phyloP scores from a whole-genome alignment of 2,888 invertebrate genomes.

The Tortrix viridana region DNA sequence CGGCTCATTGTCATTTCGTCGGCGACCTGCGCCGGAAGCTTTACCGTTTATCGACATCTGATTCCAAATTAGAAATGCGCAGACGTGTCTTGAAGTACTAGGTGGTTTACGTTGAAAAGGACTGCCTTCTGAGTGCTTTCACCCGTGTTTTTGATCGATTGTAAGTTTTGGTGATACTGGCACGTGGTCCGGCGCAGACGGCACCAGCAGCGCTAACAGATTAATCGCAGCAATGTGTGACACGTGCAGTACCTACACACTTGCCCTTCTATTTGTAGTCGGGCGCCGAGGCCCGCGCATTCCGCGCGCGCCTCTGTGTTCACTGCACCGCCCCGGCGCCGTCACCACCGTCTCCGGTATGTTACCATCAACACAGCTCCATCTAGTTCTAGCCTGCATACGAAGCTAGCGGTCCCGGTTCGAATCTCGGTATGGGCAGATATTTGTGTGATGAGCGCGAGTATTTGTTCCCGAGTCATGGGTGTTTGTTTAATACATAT shows the following conservation, averaged over 20 bases:
- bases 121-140: background rate
- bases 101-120: no score
- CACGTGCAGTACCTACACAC: slow-evolving; percentile 72
- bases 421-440: no score
- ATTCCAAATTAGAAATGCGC: slow-evolving; percentile 13
- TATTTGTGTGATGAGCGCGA: no score
- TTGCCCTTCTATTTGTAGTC: slow-evolving; percentile 83
- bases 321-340: slow-evolving; percentile 46
- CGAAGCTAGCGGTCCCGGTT: no score
- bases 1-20: slow-evolving; percentile 37
- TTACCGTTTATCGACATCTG: slow-evolving; percentile 15
- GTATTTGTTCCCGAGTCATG: no score
- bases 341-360: background rate
- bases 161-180: slow-evolving; percentile 16
- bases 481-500: no score
- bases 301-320: slow-evolving; percentile 75
- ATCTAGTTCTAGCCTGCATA: no score
- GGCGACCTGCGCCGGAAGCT: slow-evolving; percentile 25
- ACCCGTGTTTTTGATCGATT: background rate
- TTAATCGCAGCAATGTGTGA: slow-evolving; percentile 78
- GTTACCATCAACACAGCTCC: no score
- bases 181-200: slow-evolving; percentile 52
- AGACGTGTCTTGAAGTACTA: background rate
- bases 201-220: slow-evolving; percentile 69
- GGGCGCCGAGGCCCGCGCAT: slow-evolving; percentile 82